phyloP scores from a whole-genome alignment of 2,797 vertebrate species.

The Schizopygopsis malacanthus region DNA sequence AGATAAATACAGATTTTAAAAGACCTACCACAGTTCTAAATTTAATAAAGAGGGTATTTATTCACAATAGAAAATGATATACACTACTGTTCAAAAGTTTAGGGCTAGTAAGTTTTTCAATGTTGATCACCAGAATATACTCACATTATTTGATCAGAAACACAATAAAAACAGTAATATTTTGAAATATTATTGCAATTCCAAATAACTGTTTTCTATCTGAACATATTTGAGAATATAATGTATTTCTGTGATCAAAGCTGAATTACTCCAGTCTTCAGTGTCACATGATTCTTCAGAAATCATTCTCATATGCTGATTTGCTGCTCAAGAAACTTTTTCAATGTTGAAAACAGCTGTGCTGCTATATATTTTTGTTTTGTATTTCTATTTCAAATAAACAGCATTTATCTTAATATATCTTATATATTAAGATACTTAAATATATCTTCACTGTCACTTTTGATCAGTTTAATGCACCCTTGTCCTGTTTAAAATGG shows the following conservation, averaged over 20 bases:
- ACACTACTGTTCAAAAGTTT: neutral
- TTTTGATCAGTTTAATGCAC: neutral
- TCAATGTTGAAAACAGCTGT: neutral
- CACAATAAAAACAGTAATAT: neutral
- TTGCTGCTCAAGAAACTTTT: neutral
- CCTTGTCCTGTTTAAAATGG: neutral
- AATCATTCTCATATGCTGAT: neutral
- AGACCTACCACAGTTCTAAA: neutral
- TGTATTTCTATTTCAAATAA: neutral
- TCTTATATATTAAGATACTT: no score
- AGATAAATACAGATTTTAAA: neutral
- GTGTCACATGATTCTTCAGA: neutral
- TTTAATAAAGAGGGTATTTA: neutral
- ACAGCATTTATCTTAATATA: no score
- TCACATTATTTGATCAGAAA: neutral
- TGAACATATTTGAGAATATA: neutral
- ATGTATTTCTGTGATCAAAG: neutral
- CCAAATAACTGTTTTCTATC: neutral
- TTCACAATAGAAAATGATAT: neutral
- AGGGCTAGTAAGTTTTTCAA: neutral
- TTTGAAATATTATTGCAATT: neutral
- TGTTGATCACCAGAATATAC: neutral
- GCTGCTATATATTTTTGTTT: neutral
- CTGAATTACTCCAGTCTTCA: neutral
- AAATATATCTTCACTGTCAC: neutral